Evolutionary conservation across 2,888 invertebrate genomes (phyloP).

Genomic region (Laothoe populi): DNA sequence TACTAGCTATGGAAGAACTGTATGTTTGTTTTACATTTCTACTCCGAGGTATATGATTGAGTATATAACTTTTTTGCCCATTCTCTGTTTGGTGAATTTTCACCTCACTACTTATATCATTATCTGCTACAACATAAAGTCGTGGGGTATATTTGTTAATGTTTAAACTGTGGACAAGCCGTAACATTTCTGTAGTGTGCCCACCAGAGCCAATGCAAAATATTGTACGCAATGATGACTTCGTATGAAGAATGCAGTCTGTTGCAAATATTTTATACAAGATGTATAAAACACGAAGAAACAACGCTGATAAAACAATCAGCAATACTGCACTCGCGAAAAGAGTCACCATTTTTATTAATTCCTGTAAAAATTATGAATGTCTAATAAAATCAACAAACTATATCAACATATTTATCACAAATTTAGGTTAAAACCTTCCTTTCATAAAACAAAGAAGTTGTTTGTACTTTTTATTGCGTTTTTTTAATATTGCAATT

Average conservation of each 20-base stretch:
- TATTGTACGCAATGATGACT: constrained; percentile 72
- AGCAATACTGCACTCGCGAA: constrained; percentile 28
- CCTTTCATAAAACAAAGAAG: no score
- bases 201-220: constrained; percentile 93
- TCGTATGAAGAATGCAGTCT: constrained; percentile 50
- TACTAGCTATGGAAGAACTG: constrained; percentile 90
- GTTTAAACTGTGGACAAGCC: constrained; percentile 87
- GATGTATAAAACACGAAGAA: constrained; percentile 52
- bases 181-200: constrained; percentile 97
- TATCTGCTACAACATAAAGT: constrained; percentile 90
- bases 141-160: constrained; percentile 88
- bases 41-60: constrained; percentile 91
- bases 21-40: constrained; percentile 95
- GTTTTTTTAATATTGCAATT: no score
- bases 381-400: neutral
- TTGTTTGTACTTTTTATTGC: no score
- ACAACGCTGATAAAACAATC: constrained; percentile 36
- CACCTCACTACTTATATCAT: constrained; percentile 89
- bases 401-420: no score
- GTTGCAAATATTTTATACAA: constrained; percentile 52
- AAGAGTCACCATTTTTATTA: constrained; percentile 13
- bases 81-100: constrained; percentile 86
- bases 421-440: neutral
- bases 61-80: constrained; percentile 63
- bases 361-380: neutral